Conservation (phyloP, 2,797 vertebrate species). For the Carcharodon carcharias region DNA sequence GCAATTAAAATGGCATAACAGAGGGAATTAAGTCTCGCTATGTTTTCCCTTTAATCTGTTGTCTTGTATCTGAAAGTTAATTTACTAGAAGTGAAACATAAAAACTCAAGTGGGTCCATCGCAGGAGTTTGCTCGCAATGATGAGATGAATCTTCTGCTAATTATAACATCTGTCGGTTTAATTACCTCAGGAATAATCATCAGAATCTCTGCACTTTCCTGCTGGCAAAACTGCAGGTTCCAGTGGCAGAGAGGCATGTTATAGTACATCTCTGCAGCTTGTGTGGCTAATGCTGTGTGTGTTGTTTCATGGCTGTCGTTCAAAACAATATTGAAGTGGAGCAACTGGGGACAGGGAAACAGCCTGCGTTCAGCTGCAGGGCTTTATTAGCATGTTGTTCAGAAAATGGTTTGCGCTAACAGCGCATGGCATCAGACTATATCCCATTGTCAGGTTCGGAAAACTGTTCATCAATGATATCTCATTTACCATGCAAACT, state of each 20-base stretch:
- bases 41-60: neutral
- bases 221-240: conserved; percentile 2
- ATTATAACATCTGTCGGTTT: conserved; percentile 28
- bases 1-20: neutral
- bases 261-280: conserved; percentile 4
- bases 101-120: neutral
- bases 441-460: neutral
- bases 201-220: conserved; percentile 5
- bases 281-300: neutral
- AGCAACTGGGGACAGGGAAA: neutral
- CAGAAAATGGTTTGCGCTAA: neutral
- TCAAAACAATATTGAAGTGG: conserved; percentile 9
- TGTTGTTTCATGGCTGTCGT: conserved; percentile 1
- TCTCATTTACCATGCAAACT: conserved; percentile 4
- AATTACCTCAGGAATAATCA: conserved; percentile 21
- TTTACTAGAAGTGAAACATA: conserved; percentile 28
- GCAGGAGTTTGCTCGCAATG: conserved; percentile 12
- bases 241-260: conserved; percentile 6
- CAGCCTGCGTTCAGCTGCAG: neutral
- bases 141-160: conserved; percentile 29
- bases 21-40: neutral
- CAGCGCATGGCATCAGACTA: neutral
- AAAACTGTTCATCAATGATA: neutral
- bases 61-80: conserved; percentile 2
- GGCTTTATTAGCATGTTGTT: neutral